phyloP scores from a whole-genome alignment of 1,140 invertebrate genomes.

The Dendrolimus kikuchii region DNA sequence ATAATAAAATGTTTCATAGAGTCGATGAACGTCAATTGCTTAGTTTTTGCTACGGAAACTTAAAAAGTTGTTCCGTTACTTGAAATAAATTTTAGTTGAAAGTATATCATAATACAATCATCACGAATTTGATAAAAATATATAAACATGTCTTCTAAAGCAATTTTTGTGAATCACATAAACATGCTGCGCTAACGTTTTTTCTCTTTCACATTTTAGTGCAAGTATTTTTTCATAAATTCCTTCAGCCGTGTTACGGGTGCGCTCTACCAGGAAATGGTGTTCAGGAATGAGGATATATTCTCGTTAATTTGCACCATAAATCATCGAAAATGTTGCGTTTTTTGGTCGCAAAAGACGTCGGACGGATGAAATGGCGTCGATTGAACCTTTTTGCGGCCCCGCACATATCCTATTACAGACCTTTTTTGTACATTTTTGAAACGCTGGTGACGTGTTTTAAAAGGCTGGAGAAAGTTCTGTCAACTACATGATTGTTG shows the following conservation, averaged over 20 bases:
- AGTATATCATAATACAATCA: too few species aligned
- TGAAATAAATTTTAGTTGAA: too few species aligned
- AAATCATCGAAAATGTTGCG: constrained; percentile 65
- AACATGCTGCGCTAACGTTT: background rate
- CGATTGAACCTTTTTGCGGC: constrained; percentile 17
- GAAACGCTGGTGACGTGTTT: constrained; percentile 1
- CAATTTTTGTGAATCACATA: too few species aligned
- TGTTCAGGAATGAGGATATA: constrained; percentile 68
- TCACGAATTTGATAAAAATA: too few species aligned
- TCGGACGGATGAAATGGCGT: too few species aligned
- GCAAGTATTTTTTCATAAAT: constrained; percentile 35
- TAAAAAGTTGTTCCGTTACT: too few species aligned
- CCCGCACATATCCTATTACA: constrained; percentile 43
- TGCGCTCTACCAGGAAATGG: constrained; percentile 68
- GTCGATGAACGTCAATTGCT: too few species aligned
- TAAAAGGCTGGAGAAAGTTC: background rate
- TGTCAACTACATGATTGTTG: too few species aligned
- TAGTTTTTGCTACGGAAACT: too few species aligned
- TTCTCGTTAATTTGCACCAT: constrained; percentile 70
- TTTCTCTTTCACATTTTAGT: constrained; percentile 32
- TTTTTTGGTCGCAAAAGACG: constrained; percentile 28
- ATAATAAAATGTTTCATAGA: too few species aligned
- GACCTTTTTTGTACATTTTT: constrained; percentile 31
- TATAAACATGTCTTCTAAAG: too few species aligned
- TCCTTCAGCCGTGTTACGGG: constrained; percentile 37